Base-by-base conservation (phyloP, 2,888 invertebrate species). In the Branchellion lobata region DNA sequence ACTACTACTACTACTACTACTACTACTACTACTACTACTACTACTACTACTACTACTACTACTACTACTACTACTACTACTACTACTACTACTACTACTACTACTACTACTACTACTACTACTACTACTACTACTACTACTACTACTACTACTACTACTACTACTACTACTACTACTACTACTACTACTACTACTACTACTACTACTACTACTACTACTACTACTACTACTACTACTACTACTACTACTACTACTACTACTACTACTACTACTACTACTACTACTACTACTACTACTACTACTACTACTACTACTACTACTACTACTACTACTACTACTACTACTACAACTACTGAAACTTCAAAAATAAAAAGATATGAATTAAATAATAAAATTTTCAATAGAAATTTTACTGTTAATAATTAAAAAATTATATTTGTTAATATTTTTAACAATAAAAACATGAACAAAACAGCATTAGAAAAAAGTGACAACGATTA, bases 141-240 rank as follows among this genome's bases (percentile, higher is more conserved):
- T 69, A 69, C 33, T 69, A 69, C 33, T 69, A 69, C 33, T 69
- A 69, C 33, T 69, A 69, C 33, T 69, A 69, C 33, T 69, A 69
- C 33, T 69, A 69, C 33, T 69, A 69, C 33, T 69, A 69, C 33
- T 69, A 69, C 69, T 69, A 69, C 33, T 69, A 69, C 33, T 69
- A 69, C 65, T 65, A 65, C 65, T 65, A 65, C 65, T 65, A 65
- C 65, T 65, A 65, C 65, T 65, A 65, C 65, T 65, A 65, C 65
- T 65, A 65, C 65, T 65, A 65, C 65, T 65, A 65, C 65, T 65
- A 65, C 65, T 65, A 65, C 65, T 65, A 65, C 65, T 65, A 65
- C 65, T 65, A 65, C 65, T 65, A 65, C 65, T 65, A 65, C 65
- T 65, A 65, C 65, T 65, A 65, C 65, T 65, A 65, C 65, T 65